Percentiles rank a stretch among this genome's conserved stretches.
phyloP scores from a whole-genome alignment of 2,797 vertebrate species.

The Rhodeus uyekii region DNA sequence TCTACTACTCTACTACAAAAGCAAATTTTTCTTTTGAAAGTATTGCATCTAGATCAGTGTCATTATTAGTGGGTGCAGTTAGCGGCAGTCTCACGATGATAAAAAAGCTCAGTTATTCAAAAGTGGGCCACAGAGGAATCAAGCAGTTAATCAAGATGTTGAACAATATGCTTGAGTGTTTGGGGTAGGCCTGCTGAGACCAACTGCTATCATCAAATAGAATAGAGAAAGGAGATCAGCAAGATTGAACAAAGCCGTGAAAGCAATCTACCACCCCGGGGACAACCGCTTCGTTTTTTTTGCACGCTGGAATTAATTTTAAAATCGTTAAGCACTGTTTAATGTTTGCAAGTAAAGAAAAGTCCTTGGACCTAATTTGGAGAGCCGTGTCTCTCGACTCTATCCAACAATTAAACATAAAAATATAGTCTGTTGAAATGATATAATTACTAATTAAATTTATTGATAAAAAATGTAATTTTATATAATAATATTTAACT shows the following conservation, averaged over 20 bases:
- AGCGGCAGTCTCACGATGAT: neutral
- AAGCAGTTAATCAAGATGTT: constrained; percentile 9
- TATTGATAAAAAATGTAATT: neutral
- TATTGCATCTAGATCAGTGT: neutral
- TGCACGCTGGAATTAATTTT: neutral
- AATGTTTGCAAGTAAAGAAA: neutral
- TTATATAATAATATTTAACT: neutral
- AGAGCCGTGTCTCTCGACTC: neutral
- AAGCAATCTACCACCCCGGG: neutral
- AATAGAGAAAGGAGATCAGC: neutral
- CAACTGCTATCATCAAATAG: neutral
- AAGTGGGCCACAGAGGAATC: neutral
- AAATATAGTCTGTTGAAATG: neutral
- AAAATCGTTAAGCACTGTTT: neutral
- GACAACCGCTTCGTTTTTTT: neutral
- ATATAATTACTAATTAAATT: neutral
- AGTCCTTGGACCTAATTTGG: neutral
- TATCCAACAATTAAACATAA: neutral
- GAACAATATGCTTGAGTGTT: neutral
- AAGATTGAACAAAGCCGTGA: neutral
- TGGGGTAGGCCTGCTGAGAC: constrained; percentile 1
- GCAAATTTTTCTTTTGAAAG: neutral
- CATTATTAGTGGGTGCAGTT: neutral
- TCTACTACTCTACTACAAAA: neutral
- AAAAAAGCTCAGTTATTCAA: neutral